Conservation (phyloP, 2,113 vertebrate genomes). For the Cyanoramphus novaezelandiae region DNA sequence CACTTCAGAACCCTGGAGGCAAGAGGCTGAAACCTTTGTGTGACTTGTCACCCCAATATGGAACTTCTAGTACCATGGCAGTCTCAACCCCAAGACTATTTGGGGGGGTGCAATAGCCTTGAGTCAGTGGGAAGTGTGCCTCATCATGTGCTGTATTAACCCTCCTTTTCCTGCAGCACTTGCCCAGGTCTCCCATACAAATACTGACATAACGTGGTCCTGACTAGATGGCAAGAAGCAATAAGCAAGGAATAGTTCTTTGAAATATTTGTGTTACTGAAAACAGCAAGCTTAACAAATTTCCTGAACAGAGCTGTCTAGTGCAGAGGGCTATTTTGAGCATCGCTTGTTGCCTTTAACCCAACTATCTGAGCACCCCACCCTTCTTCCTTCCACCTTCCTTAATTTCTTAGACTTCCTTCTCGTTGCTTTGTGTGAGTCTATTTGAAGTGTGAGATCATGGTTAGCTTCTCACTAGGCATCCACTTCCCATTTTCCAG, state of each 20-base stretch:
- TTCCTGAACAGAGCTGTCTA: conserved; percentile 56
- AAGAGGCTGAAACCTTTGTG: background rate
- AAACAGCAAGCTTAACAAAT: background rate
- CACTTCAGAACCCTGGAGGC: background rate
- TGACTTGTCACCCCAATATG: background rate
- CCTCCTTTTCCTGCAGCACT: background rate
- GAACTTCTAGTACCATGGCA: background rate
- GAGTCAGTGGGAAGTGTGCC: background rate
- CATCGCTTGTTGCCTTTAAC: conserved; percentile 28
- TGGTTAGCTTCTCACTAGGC: background rate
- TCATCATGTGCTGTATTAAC: background rate
- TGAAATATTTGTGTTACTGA: background rate
- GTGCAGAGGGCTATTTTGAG: conserved; percentile 13
- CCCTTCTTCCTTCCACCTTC: conserved; percentile 69
- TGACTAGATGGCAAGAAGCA: background rate
- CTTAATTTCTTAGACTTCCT: conserved; percentile 67
- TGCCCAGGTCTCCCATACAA: background rate
- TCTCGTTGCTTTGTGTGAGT: background rate
- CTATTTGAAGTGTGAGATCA: conserved; percentile 28
- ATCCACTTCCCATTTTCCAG: conserved; percentile 44
- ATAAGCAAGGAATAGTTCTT: background rate
- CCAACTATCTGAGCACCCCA: conserved; percentile 51
- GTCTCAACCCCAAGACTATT: background rate
- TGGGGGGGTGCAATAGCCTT: background rate
- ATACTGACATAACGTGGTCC: too few species aligned